Base-by-base conservation (phyloP, 2,113 vertebrate genomes). In the Scytalopus superciliaris region DNA sequence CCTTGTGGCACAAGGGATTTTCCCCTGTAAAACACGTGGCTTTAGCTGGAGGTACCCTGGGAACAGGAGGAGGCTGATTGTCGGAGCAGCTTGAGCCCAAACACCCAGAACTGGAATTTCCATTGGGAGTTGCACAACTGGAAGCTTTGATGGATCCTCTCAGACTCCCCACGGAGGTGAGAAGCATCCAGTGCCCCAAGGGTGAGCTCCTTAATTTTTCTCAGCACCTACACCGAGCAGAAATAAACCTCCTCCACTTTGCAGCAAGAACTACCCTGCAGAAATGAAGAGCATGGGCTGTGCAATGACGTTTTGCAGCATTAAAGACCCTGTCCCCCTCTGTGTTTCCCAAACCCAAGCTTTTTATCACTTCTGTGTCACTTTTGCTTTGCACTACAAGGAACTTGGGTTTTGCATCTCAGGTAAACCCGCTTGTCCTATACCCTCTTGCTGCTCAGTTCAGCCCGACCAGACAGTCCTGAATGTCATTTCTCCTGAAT, bases 1-100 rank as follows among this genome's bases (percentile, higher is more conserved):
- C 60, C 75, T 42, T 0, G 31, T 18, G 55, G 7, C 60, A 74
- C 15, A 0, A 11, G 27, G 37, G 11, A 3, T 1, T 40, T 23
- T 9, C 7, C 40, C 44, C 47, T 3, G 0, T 8, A 9, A 37
- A 77, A 16, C 22, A 0, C 3, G 0, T 17, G 33, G 19, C 1
- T 50, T 18, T 2, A 9, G 45, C 39, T 25, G 53, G 1, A 42
- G 30, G 9, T 67, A 70, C 23, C 39, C 67, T 17, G 30, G 56
- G 52, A 62, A 47, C 64, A 47, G 63, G 59, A 22, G 80, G 62
- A 53, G 24, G 42, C 13, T 0, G 1, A 1, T 5, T 16, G 6
- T 60, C 60, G 76, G 25, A 89, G 44, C 84, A 24, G 0, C 49
- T 4, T 0, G 12, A 53, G 42, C 81, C 24, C 22, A 44, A 77